Base-by-base conservation (phyloP, 2,113 vertebrate genomes). In the Falco punctatus region DNA sequence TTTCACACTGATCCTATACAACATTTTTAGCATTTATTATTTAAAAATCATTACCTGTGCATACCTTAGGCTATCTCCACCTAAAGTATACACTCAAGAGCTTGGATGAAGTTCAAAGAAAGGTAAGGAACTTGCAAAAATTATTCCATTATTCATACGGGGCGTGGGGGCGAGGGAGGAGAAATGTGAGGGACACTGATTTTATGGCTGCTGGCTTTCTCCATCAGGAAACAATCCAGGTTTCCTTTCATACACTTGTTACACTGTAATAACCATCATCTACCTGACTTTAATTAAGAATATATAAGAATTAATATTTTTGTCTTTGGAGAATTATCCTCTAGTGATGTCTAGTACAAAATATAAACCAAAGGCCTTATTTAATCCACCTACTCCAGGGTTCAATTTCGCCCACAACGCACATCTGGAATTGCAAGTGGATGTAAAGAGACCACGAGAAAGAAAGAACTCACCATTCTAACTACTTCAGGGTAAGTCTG, bases 401-500 rank as follows among this genome's bases (percentile, higher is more conserved):
- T 72, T 92, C 72, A 75, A 69, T 94, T 88, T 77, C 9, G 13
- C 86, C 92, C 90, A 94, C 89, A 87, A 70, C 5, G 27, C 2
- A 23, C 64, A 88, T 91, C 81, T 93, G 75, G 69, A 88, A 92
- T 48, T 82, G 65, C 90, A 88, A 78, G 35, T 78, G 86, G 74
- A 77, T 94, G 92, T 97, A 93, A 94, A 97, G 94, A 97, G 93
- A 98, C 97, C 94, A 96, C 55, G 93, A 90, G 86, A 97, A 97
- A 97, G 96, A 98, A 97, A 89, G 94, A 98, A 98, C 99, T 99
- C 98, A 99, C 99, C 99, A 99, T 99, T 98, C 99, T 99, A 98
- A 99, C 99, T 97, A 99, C 99, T 98, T 99, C 99, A 73, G 99
- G 99, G 98, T 99, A 99, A 98, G 99, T 99, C 98, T 99, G 99